Evolutionary conservation across 2,797 vertebrate species (phyloP).

Genomic region (Clarias platycephalus): DNA sequence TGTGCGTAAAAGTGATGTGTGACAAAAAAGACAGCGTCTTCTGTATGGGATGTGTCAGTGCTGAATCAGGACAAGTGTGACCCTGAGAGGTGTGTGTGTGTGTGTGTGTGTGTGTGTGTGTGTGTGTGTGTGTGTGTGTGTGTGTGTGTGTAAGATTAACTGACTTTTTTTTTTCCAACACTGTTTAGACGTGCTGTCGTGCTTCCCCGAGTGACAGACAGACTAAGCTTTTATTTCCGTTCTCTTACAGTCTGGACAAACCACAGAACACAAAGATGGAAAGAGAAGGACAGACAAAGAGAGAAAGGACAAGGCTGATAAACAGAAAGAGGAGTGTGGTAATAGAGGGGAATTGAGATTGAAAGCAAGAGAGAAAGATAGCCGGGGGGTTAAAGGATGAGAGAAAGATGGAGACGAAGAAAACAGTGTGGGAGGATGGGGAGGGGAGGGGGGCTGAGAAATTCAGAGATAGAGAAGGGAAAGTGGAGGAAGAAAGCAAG

Average conservation of each 20-base stretch:
- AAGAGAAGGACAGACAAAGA: constrained; percentile 6
- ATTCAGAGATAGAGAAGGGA: too few relatives aligned
- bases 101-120: constrained; percentile 3
- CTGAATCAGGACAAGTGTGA: not conserved
- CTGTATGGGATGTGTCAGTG: too few relatives aligned
- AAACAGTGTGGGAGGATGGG: too few relatives aligned
- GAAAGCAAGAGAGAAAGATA: not conserved
- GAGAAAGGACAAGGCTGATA: constrained; percentile 10
- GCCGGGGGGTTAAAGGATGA: not conserved
- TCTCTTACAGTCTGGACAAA: constrained; percentile 8
- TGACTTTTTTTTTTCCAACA: not conserved
- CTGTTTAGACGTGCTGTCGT: not conserved
- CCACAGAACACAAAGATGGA: constrained; percentile 1
- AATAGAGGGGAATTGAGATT: not conserved
- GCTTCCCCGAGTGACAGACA: constrained; percentile 1
- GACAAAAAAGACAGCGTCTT: not conserved
- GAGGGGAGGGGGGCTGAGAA: too few relatives aligned
- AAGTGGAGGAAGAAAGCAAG: too few relatives aligned
- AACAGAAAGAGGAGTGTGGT: not conserved
- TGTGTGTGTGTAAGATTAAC: not conserved
- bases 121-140: constrained; percentile 2
- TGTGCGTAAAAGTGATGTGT: not conserved
- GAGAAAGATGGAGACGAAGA: not conserved
- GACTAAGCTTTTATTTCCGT: constrained; percentile 12
- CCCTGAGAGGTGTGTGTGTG: constrained; percentile 12